Percentiles rank a stretch among this genome's conserved stretches.
Evolutionary conservation across 2,888 invertebrate genomes (phyloP).

Genomic region (Trichogramma evanescens): DNA sequence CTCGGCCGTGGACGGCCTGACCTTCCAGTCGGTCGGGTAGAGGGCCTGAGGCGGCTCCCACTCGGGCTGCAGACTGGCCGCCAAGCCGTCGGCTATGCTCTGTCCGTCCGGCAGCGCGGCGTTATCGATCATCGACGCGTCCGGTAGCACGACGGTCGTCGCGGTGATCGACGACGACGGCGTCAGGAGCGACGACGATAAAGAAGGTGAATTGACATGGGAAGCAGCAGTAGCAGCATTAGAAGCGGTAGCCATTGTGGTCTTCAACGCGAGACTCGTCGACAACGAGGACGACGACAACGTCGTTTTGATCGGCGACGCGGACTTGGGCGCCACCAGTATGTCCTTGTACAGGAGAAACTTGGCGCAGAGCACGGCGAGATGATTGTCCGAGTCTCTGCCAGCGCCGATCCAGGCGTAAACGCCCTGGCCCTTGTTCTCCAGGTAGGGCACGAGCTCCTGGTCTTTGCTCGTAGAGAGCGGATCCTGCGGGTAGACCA

Average conservation of each 20-base stretch:
- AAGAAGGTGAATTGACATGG: too few relatives aligned
- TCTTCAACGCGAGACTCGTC: constrained; percentile 1
- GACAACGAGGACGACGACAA: constrained; percentile 22
- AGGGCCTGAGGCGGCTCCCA: constrained; percentile 51
- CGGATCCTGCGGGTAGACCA: constrained; percentile 37
- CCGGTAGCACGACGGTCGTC: not conserved
- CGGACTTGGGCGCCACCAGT: constrained; percentile 31
- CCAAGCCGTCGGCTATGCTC: constrained; percentile 32
- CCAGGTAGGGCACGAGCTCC: constrained; percentile 43
- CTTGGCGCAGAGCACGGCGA: constrained; percentile 67
- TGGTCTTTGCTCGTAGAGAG: constrained; percentile 33
- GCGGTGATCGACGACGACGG: not conserved
- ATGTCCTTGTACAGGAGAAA: constrained; percentile 63
- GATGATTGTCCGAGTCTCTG: constrained; percentile 74
- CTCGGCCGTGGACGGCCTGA: constrained; percentile 67
- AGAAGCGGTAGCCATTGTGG: not conserved
- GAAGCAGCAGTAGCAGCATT: not conserved
- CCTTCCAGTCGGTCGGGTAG: constrained; percentile 76
- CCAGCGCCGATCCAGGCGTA: constrained; percentile 95
- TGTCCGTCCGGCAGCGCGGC: constrained; percentile 8
- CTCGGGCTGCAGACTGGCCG: constrained; percentile 33
- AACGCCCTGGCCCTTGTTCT: constrained; percentile 48
- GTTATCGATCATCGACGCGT: not conserved
- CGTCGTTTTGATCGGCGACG: too few relatives aligned
- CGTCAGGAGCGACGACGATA: too few relatives aligned